Evolutionary conservation across 2,113 vertebrate species (phyloP).

Genomic region (Rhagologus leucostigma): DNA sequence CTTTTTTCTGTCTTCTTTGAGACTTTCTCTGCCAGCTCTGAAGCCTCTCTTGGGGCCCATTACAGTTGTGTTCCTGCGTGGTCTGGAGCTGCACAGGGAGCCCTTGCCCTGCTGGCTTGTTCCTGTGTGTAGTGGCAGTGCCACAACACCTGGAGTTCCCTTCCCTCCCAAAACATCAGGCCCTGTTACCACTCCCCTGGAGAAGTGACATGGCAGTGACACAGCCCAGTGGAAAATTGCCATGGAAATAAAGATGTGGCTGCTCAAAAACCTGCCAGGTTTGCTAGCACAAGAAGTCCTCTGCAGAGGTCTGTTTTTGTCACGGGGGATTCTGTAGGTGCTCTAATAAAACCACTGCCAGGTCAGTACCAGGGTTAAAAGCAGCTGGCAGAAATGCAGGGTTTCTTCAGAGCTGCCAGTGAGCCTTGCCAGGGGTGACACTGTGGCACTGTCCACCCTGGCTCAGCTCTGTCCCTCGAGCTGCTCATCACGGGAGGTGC

Average conservation of each 20-base stretch:
- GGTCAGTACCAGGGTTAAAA: neutral
- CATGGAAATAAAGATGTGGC: neutral
- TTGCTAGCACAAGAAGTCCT: neutral
- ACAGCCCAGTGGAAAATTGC: conserved; percentile 24
- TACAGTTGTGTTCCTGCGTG: rapidly evolving
- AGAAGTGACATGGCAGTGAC: neutral
- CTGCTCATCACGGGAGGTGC: neutral
- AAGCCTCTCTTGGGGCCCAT: neutral
- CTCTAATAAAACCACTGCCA: neutral
- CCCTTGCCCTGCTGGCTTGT: neutral
- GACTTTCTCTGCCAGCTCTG: neutral
- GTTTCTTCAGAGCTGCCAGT: neutral
- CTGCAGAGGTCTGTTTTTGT: neutral
- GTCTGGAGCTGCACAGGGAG: neutral
- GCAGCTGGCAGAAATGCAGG: neutral
- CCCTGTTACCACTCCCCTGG: neutral
- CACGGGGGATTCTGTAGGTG: neutral
- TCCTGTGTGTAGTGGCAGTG: neutral
- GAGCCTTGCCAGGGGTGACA: neutral
- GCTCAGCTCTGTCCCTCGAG: neutral
- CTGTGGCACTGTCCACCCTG: neutral
- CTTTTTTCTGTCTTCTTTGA: neutral
- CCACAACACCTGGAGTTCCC: neutral
- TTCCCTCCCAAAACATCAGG: neutral
- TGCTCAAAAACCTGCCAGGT: conserved; percentile 12